Conservation (phyloP, 1,140 invertebrate genomes). For the Microvelia longipes region DNA sequence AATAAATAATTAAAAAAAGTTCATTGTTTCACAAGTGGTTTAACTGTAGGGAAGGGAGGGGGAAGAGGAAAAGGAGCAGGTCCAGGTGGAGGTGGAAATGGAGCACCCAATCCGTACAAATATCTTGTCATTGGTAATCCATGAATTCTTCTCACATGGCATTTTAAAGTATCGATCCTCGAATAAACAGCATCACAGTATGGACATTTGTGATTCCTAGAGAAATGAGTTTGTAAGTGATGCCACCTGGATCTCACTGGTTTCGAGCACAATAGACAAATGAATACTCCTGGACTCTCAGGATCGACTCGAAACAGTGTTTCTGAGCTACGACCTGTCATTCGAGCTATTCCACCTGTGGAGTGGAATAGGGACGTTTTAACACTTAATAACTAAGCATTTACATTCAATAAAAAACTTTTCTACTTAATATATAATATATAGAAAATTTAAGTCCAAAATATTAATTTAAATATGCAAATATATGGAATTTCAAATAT, state of each 20-base stretch:
- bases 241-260: constrained; percentile 74
- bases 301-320: constrained; percentile 18
- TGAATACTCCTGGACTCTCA: constrained; percentile 16
- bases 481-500: too few species aligned
- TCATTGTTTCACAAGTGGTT: neutral
- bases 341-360: neutral
- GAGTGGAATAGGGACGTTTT: too few species aligned
- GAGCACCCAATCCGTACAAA: constrained; percentile 12
- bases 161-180: constrained; percentile 49
- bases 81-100: neutral
- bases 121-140: constrained; percentile 14
- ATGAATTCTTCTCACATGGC: constrained; percentile 21
- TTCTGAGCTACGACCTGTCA: neutral
- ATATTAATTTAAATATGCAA: too few species aligned
- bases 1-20: neutral
- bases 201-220: constrained; percentile 58
- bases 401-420: too few species aligned
- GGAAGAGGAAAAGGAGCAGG: neutral
- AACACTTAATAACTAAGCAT: too few species aligned
- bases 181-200: constrained; percentile 72
- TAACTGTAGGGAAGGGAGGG: neutral
- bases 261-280: constrained; percentile 62
- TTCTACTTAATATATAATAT: too few species aligned
- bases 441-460: too few species aligned
- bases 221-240: constrained; percentile 66